Base-by-base conservation (phyloP, 2,888 invertebrate species). In the Morinoia aosen region DNA sequence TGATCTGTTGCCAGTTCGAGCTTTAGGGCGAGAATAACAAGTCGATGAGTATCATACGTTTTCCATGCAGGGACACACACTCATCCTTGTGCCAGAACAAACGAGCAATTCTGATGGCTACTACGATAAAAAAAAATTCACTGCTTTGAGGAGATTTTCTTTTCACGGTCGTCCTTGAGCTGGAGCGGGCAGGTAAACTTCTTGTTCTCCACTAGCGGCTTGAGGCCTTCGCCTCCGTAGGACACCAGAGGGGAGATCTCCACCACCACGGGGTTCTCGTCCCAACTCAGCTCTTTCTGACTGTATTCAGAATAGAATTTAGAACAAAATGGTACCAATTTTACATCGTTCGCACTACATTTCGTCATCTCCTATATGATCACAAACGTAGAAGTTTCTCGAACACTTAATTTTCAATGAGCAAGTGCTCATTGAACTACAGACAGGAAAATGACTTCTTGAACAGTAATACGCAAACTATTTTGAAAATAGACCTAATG, bases 171-270 rank as follows among this genome's bases (percentile, higher is more conserved):
- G 88, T 95, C 95, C 58, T 96, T 48, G 12, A 98, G 97, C 97
- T 98, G 97, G 96, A 98, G 97, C 58, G 98, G 98, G 11, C 98
- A 98, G 0, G 97, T 97, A 96, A 98, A 98, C 33, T 98, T 98
- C 97, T 98, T 98, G 61, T 98, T 98, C 91, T 97, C 97, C 0
- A 98, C 98, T 88, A 98, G 97, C 7, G 98, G 97, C 95, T 98
- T 97, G 96, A 99, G 97, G 97, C 98, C 98, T 97, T 99, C 99
- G 4, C 99, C 99, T 91, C 98, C 98, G 97, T 99, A 99, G 0
- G 99, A 99, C 5, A 99, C 97, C 8, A 99, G 97, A 0, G 99
- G 99, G 19, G 99, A 99, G 96, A 99, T 98, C 97, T 99, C 99
- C 97, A 98, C 98, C n/a, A 97, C 97, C 58, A 97, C 97, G 40